phyloP scores from a whole-genome alignment of 2,888 invertebrate species.

The Leptura quadrifasciata region DNA sequence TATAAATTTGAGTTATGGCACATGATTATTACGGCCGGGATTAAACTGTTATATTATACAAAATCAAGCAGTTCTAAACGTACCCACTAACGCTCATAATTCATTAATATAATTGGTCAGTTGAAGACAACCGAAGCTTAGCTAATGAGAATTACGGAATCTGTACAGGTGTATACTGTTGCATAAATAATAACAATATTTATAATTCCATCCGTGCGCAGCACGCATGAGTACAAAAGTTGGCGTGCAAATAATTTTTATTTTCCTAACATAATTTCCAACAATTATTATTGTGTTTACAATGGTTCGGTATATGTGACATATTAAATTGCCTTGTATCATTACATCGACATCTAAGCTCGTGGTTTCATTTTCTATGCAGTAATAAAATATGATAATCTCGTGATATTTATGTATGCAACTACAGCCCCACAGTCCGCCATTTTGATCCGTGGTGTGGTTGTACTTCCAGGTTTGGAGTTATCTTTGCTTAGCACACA shows the following conservation, averaged over 20 bases:
- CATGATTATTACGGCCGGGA: not conserved
- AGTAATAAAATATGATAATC: conserved; percentile 34
- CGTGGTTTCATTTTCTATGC: conserved; percentile 46
- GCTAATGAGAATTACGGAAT: not conserved
- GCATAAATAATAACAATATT: conserved; percentile 29
- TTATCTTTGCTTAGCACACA: conserved; percentile 62
- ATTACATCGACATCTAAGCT: conserved; percentile 55
- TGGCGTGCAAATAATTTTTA: conserved; percentile 56
- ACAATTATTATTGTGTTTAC: conserved; percentile 58
- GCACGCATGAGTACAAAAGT: conserved; percentile 45
- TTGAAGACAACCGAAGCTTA: not conserved
- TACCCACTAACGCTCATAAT: not conserved
- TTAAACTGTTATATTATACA: not conserved
- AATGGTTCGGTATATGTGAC: conserved; percentile 52
- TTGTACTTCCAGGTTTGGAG: conserved; percentile 35
- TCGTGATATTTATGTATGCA: conserved; percentile 9
- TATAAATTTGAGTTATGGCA: not conserved
- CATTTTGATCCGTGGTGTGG: conserved; percentile 32
- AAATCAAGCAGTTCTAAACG: not conserved
- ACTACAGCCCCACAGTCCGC: conserved; percentile 23
- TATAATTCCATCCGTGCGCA: conserved; percentile 46
- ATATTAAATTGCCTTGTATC: conserved; percentile 57
- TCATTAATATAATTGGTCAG: conserved; percentile 3
- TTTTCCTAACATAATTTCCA: conserved; percentile 53
- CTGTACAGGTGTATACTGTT: not conserved